phyloP scores from a whole-genome alignment of 2,888 invertebrate species.

The Notodonta ziczac region DNA sequence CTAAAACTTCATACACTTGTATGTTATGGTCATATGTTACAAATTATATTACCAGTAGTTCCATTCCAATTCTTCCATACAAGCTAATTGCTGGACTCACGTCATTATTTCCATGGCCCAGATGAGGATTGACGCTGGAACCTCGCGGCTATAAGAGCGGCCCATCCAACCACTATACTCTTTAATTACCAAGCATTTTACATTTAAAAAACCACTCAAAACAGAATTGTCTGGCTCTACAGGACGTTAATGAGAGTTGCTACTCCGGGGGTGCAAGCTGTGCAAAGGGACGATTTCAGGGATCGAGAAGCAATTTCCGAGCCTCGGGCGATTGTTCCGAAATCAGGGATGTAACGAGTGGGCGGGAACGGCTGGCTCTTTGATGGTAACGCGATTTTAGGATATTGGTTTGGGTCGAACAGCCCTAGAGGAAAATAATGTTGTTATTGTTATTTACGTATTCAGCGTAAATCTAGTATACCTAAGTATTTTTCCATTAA shows the following conservation, averaged over 20 bases:
- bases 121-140: too few species aligned
- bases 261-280: background rate
- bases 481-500: too few species aligned
- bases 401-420: background rate
- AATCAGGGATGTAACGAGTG: conserved; percentile 15
- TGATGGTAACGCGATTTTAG: conserved; percentile 6
- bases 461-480: too few species aligned
- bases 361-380: conserved; percentile 11
- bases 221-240: background rate
- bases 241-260: background rate
- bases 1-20: too few species aligned
- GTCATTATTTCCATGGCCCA: too few species aligned
- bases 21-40: too few species aligned
- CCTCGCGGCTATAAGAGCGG: too few species aligned
- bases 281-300: conserved; percentile 5
- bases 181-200: too few species aligned
- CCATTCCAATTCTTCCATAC: too few species aligned
- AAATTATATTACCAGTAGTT: too few species aligned
- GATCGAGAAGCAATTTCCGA: conserved; percentile 26
- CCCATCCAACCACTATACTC: too few species aligned
- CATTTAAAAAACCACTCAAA: background rate
- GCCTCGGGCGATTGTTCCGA: conserved; percentile 28
- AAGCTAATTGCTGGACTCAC: too few species aligned
- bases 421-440: background rate
- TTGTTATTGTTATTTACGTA: background rate